Base-by-base conservation (phyloP, 2,797 vertebrate species). In the Stomatorhinus walkeri region DNA sequence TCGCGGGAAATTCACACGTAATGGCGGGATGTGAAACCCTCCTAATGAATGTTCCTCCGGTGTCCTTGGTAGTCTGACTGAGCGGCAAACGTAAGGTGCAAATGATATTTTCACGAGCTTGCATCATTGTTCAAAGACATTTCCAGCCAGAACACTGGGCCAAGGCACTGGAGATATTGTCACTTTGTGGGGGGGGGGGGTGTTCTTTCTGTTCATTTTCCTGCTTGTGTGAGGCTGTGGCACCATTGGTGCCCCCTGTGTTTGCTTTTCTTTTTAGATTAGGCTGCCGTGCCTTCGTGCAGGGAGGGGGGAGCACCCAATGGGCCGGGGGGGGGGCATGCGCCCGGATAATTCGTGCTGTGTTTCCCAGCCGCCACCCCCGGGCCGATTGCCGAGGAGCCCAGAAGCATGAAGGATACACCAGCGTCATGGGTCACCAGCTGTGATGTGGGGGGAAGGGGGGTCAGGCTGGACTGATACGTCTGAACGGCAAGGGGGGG, bases 241-340 rank as follows among this genome's bases (percentile, higher is more conserved):
- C 43, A 36, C 46, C 76, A 8, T 59, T 32, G 19, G 3, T 36
- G 7, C 40, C 36, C 88, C 79, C 56, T 49, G 36, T 88, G 81
- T 88, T 81, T 84, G 12, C 51, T 8, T 54, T 88, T 54, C 72
- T 83, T 64, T 64, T 28, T 85, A 48, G 48, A 88, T 88, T 5
- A 88, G 51, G 5, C 89, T 88, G 8, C 36, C 24, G 9, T 84
- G 36, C 61, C 2, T 83, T 48, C 61, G 88, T 89, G 88, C 91
- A 79, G 32, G 5, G 46, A 89, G 88, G 91, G 90, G 90, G 90
- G 19, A 36, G 89, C 91, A 93, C 91, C 85, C 89, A 90, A 84
- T 88, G 91, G 91, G 86, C 90, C 46, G n/a, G 24, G 10, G 87
- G 87, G 56, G 89, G 24, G 22, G 22, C 61, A 1, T 22, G 68